Evolutionary conservation across 2,113 vertebrate species (phyloP).

Genomic region (Scopus umbretta): DNA sequence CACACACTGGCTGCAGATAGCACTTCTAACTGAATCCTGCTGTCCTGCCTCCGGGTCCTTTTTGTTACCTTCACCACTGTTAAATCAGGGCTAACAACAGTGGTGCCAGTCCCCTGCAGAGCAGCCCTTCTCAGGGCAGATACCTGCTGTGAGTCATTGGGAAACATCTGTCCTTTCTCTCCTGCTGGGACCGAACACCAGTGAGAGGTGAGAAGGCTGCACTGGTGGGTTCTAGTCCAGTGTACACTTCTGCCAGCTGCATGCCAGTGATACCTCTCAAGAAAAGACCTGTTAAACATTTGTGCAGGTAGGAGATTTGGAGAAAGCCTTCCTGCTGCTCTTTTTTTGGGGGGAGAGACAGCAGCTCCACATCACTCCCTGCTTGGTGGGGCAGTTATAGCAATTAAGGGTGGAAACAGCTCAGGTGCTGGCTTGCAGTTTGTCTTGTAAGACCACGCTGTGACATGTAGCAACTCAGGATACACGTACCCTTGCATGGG

Average conservation of each 20-base stretch:
- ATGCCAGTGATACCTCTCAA: background rate
- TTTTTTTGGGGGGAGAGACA: background rate
- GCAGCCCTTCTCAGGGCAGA: background rate
- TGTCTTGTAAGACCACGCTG: accelerated
- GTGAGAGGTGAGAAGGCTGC: background rate
- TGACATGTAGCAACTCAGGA: background rate
- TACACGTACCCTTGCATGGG: background rate
- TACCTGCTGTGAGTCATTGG: background rate
- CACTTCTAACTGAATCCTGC: background rate
- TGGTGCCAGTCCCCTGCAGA: background rate
- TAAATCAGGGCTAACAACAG: background rate
- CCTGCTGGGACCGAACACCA: background rate
- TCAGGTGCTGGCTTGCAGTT: background rate
- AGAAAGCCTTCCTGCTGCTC: background rate
- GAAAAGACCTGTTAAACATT: background rate
- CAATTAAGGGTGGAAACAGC: background rate
- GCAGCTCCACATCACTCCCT: background rate
- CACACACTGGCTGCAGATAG: background rate
- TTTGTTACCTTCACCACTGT: background rate
- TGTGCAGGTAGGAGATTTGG: background rate
- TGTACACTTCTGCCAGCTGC: background rate
- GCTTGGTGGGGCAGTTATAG: background rate
- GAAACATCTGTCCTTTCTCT: background rate
- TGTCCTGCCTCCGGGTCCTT: background rate
- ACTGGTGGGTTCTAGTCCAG: background rate